Percentiles rank a stretch among this genome's conserved stretches.
Evolutionary conservation across 1,140 invertebrate genomes (phyloP).

Genomic region (Dryas iulia): DNA sequence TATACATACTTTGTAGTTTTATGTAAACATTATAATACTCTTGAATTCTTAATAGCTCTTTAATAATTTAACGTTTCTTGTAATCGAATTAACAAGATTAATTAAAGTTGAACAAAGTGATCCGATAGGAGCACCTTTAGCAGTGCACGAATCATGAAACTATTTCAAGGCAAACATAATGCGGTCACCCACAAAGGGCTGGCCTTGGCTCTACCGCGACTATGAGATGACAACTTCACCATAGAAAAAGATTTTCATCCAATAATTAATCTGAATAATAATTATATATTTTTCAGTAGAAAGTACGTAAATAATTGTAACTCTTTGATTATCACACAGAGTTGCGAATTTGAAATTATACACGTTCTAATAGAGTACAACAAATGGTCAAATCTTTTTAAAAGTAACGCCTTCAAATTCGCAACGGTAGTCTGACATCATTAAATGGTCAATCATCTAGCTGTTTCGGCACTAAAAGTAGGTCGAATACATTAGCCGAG

Average conservation of each 20-base stretch:
- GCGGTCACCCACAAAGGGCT: conserved; percentile 73
- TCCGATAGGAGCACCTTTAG: conserved; percentile 11
- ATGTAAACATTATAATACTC: neutral
- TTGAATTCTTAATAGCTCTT: neutral
- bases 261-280: neutral
- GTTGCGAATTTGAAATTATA: neutral
- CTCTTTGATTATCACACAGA: neutral
- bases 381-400: neutral
- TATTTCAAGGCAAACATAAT: conserved; percentile 74
- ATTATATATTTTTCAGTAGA: neutral
- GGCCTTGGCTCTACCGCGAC: conserved; percentile 66
- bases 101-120: neutral
- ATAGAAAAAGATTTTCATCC: conserved; percentile 33
- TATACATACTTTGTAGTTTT: neutral
- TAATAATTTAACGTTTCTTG: neutral
- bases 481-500: conserved; percentile 64
- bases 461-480: conserved; percentile 54
- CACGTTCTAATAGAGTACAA: neutral
- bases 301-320: neutral
- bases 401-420: conserved; percentile 39
- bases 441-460: conserved; percentile 73
- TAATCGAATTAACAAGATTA: neutral
- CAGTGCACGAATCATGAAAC: conserved; percentile 70
- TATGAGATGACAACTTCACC: conserved; percentile 54
- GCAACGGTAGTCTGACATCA: conserved; percentile 65